Evolutionary conservation across 1,140 invertebrate species (phyloP), one percentile per base, ranked within the genome.

Genomic region (Xylocopa sonorina): DNA sequence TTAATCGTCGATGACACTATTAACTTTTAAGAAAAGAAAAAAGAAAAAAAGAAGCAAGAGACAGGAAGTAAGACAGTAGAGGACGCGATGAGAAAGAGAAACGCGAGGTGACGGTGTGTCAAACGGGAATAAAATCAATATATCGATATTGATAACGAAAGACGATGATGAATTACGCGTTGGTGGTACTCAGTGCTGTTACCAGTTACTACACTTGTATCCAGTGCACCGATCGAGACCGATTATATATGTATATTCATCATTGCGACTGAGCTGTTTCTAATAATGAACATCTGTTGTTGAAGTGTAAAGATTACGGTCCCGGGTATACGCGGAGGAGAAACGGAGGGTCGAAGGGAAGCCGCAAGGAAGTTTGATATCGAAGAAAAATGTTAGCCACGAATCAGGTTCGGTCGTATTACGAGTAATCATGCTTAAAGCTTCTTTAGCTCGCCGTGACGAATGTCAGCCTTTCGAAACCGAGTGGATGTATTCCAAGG

Each of bases 221-320:
- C 80, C 80, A 86, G 77, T 86, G 88, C 73, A 85, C 78, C 53
- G 79, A 88, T 85, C 78, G 80, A 89, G 82, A 86, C 64, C 69
- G 68, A 84, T 74, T 87, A 86, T 71, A 86, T 72, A 74, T 78
- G 64, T 83, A 83, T 86, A 90, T 89, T 89, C 72, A 87, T 90
- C 86, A 78, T 85, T 89, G 77, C 80, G 82, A 85, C 88, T 78
- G 85, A 91, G 83, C 86, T 88, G 87, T 91, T 91, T 90, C 85
- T 89, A 90, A 88, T 90, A 88, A 87, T 83, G 83, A 84, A 87
- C 83, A 88, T 88, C 87, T 81, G 84, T 89, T 90, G 87, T 90
- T 89, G 74, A 88, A 87, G 75, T 85, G 83, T 87, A 67, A 79
- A 48, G 78, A 75, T 68, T 12, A 34, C 34, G 60, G 60, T 51